Evolutionary conservation across 2,888 invertebrate species (phyloP).

Genomic region (Deroplatys truncata): DNA sequence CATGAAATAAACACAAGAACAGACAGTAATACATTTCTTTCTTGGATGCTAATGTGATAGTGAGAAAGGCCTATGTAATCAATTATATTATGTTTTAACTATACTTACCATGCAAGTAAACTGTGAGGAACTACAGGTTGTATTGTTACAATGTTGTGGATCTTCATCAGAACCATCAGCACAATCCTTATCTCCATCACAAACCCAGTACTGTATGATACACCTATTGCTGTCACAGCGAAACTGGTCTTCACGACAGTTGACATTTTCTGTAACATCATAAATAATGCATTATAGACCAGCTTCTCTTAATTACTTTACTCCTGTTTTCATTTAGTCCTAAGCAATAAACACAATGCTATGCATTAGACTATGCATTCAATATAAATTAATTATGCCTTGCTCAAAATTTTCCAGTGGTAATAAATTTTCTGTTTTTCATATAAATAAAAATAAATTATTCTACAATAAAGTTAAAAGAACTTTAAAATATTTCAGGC

Average conservation of each 20-base stretch:
- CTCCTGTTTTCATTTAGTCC: neutral
- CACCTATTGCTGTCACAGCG: conserved; percentile 64
- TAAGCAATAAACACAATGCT: no score
- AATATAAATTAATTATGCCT: neutral
- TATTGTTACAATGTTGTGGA: conserved; percentile 51
- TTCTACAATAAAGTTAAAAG: no score
- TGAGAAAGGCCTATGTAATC: no score
- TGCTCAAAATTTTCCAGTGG: neutral
- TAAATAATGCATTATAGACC: neutral
- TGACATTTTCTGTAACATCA: conserved; percentile 31
- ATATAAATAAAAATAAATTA: no score
- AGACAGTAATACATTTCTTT: no score
- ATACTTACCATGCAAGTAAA: conserved; percentile 50
- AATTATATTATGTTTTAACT: no score
- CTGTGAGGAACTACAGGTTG: conserved; percentile 55
- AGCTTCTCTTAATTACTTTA: neutral
- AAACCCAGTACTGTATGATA: conserved; percentile 59
- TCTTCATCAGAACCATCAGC: conserved; percentile 69
- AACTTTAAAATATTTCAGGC: no score
- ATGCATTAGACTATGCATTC: no score
- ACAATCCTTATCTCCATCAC: conserved; percentile 64
- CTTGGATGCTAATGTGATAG: no score
- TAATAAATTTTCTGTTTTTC: no score
- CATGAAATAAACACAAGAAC: no score
- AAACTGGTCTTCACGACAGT: conserved; percentile 46